A percentile compares a stretch with the other conserved stretches of the same genome.
phyloP scores from a whole-genome alignment of 1,140 invertebrate genomes.

The Calosoma granatense region DNA sequence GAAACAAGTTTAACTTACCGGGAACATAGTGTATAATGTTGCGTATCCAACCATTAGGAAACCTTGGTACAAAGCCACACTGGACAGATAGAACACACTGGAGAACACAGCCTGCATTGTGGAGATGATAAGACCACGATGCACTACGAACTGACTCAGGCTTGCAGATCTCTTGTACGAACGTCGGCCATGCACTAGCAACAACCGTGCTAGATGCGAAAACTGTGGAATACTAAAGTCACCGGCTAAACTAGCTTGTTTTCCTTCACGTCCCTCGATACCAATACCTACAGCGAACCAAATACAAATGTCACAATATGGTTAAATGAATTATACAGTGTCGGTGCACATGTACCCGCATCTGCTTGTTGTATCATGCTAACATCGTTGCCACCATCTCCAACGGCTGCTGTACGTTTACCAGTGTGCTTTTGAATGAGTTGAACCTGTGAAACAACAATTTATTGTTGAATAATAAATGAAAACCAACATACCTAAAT shows the following conservation, averaged over 20 bases:
- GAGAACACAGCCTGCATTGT: conserved; percentile 99
- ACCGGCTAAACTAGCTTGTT: conserved; percentile 95
- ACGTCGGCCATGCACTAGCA: conserved; percentile 91
- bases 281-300: conserved; percentile 62
- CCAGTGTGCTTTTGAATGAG: conserved; percentile 82
- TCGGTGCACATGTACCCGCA: conserved; percentile 58
- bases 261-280: conserved; percentile 88
- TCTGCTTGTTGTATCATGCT: conserved; percentile 94
- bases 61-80: conserved; percentile 94
- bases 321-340: conserved; percentile 21
- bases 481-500: neutral
- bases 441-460: conserved; percentile 30
- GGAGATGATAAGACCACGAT: conserved; percentile 95
- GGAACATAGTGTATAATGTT: conserved; percentile 97
- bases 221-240: conserved; percentile 97
- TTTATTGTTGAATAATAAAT: neutral
- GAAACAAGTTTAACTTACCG: conserved; percentile 69
- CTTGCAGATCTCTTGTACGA: conserved; percentile 94
- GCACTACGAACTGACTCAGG: conserved; percentile 96
- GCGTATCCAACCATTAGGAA: conserved; percentile 98
- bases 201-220: conserved; percentile 69
- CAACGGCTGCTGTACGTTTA: conserved; percentile 71
- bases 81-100: conserved; percentile 97
- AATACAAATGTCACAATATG: conserved; percentile 5
- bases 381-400: conserved; percentile 83